Evolutionary conservation across 2,888 invertebrate species (phyloP).

Genomic region (Dioctria rufipes): DNA sequence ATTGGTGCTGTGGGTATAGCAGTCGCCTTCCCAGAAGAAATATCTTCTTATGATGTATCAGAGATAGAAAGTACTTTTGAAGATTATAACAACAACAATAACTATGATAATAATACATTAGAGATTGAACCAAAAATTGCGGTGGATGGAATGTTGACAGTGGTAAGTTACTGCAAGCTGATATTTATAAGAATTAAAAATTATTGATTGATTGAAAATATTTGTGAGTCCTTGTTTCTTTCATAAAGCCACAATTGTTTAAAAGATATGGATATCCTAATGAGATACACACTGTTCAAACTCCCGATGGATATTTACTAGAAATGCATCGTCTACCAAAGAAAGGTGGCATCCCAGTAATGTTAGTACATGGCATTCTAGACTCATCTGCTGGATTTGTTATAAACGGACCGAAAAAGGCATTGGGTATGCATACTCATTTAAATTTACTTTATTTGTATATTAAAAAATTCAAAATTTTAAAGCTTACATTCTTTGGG

Average conservation of each 20-base stretch:
- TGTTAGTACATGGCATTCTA: conserved; percentile 79
- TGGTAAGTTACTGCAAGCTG: conserved; percentile 36
- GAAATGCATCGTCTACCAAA: conserved; percentile 84
- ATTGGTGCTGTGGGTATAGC: background rate
- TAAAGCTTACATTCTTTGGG: conserved; percentile 59
- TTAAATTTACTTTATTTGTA: too few relatives aligned
- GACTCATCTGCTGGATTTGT: conserved; percentile 80
- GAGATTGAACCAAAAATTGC: conserved; percentile 37
- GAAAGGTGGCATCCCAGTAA: conserved; percentile 68
- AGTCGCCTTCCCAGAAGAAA: background rate
- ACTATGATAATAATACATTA: background rate
- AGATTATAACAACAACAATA: background rate
- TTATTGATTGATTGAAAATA: background rate
- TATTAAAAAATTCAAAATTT: background rate
- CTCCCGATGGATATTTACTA: conserved; percentile 86
- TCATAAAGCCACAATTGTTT: conserved; percentile 71
- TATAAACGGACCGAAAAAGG: conserved; percentile 76
- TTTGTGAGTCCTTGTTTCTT: background rate
- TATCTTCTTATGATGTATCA: background rate
- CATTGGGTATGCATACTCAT: conserved; percentile 60
- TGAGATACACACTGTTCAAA: conserved; percentile 78
- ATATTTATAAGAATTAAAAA: background rate
- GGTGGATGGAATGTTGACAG: conserved; percentile 45
- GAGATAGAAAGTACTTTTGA: background rate
- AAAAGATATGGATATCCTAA: conserved; percentile 76